Evolutionary conservation across 2,797 vertebrate genomes (phyloP).

Genomic region (Karalla daura): DNA sequence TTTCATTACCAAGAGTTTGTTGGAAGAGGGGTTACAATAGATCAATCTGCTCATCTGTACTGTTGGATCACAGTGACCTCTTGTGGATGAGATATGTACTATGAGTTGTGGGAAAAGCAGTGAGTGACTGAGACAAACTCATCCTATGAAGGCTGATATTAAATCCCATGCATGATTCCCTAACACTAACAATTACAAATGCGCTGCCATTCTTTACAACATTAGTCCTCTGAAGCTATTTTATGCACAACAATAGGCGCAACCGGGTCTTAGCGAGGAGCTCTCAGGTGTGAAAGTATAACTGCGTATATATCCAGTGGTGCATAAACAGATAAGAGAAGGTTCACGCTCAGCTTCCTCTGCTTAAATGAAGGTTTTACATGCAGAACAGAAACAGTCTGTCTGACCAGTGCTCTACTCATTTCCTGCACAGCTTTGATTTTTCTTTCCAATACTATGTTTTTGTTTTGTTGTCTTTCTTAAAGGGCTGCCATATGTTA

Average conservation of each 20-base stretch:
- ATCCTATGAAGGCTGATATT: neutral
- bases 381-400: constrained; percentile 1
- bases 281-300: constrained; percentile 4
- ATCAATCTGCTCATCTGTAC: neutral
- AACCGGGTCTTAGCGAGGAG: neutral
- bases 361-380: constrained; percentile 3
- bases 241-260: neutral
- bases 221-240: neutral
- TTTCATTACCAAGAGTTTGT: neutral
- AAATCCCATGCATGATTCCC: neutral
- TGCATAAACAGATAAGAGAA: constrained; percentile 1
- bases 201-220: neutral
- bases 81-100: constrained; percentile 56
- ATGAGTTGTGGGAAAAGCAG: neutral
- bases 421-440: neutral
- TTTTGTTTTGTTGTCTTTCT: constrained; percentile 1
- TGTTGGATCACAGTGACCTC: constrained; percentile 59
- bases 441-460: neutral
- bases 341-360: neutral
- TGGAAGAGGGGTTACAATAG: neutral
- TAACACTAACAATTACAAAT: neutral
- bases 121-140: neutral
- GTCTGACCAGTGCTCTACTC: neutral
- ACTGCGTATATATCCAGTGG: constrained; percentile 1
- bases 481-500: neutral